Evolutionary conservation across 2,113 vertebrate species (phyloP).

Genomic region (Micronisus gabar): DNA sequence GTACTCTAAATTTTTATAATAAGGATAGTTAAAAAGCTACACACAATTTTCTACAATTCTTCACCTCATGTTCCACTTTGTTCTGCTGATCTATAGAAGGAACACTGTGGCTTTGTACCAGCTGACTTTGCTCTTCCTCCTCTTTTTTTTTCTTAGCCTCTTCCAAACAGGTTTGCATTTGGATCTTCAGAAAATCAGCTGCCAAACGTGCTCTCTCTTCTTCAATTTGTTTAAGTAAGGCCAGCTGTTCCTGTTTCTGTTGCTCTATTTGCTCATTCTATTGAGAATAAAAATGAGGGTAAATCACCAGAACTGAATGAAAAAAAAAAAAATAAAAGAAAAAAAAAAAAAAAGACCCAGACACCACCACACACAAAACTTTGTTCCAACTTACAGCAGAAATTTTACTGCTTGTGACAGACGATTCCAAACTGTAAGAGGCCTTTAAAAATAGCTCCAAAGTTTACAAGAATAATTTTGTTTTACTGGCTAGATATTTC

Average conservation of each 20-base stretch:
- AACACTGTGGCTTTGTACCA: background rate
- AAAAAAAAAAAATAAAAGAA: background rate
- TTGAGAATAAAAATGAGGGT: background rate
- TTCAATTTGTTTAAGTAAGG: conserved; percentile 83
- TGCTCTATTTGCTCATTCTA: conserved; percentile 83
- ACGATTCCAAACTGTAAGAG: background rate
- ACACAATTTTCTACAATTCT: background rate
- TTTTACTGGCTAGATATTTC: background rate
- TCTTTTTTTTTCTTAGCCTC: conserved; percentile 55
- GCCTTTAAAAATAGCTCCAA: background rate
- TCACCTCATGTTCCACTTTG: conserved; percentile 38
- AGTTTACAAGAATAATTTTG: background rate
- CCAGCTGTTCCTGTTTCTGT: conserved; percentile 84
- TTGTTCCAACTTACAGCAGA: background rate
- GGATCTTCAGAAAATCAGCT: conserved; percentile 71
- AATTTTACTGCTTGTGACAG: background rate
- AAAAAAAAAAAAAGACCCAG: background rate
- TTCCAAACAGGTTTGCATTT: conserved; percentile 65
- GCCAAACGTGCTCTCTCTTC: conserved; percentile 80
- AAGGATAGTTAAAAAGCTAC: background rate
- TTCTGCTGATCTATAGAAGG: background rate
- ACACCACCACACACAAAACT: background rate
- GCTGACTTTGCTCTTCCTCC: background rate
- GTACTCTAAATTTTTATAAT: background rate
- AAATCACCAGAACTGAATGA: background rate